Percentiles rank a stretch among this genome's conserved stretches.
Conservation (phyloP, 2,888 invertebrate species). For the Drosophila glabriapex region DNA sequence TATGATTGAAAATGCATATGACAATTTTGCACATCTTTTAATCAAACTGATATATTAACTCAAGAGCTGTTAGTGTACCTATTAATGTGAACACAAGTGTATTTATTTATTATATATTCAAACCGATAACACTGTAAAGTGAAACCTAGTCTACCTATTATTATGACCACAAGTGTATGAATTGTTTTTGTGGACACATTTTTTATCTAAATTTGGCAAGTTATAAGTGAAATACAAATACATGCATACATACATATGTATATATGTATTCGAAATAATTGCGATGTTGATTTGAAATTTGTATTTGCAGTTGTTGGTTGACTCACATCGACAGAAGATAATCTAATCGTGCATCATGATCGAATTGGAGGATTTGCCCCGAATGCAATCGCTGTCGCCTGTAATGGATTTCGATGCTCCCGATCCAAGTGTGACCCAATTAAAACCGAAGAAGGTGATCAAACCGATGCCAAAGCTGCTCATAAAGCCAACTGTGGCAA, state of each 20-base stretch:
- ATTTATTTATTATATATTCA: neutral
- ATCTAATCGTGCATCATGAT: constrained; percentile 69
- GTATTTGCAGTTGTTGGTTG: constrained; percentile 38
- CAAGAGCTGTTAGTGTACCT: neutral
- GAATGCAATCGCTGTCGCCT: constrained; percentile 84
- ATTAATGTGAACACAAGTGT: neutral
- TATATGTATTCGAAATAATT: neutral
- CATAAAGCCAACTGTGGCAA: constrained; percentile 65
- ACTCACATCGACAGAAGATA: constrained; percentile 34
- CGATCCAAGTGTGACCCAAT: constrained; percentile 9
- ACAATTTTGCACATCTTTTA: neutral
- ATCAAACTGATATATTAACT: no score
- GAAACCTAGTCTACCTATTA: neutral
- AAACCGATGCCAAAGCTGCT: constrained; percentile 41
- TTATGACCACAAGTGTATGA: neutral
- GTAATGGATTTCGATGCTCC: constrained; percentile 68
- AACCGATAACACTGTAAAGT: neutral
- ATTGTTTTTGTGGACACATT: neutral
- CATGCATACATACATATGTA: neutral
- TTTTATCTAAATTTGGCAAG: neutral
- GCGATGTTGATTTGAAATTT: constrained; percentile 16
- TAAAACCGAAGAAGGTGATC: constrained; percentile 39
- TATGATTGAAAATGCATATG: neutral
- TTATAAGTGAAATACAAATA: neutral
- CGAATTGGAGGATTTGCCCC: constrained; percentile 82